Base-by-base conservation (phyloP, 2,888 invertebrate species). In the Drosophila lacicola region DNA sequence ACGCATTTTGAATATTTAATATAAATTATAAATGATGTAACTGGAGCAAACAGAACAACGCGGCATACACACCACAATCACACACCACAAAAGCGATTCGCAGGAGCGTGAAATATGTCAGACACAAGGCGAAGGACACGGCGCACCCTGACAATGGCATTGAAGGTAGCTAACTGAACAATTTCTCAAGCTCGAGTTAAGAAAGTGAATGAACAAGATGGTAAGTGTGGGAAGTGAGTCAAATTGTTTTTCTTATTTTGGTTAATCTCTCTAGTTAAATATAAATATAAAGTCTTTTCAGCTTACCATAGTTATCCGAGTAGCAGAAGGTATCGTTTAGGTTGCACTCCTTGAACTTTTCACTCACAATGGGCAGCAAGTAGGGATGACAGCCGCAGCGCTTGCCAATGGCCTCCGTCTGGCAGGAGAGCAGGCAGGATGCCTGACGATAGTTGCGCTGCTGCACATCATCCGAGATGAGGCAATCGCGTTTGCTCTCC, bases 341-440 rank as follows among this genome's bases (percentile, higher is more conserved):
- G 41, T 84, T 83, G 69, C 92, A 92, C 54, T 92, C 90, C 25
- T 82, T 83, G 41, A 78, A 81, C n/a, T 85, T 81, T 0, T 73
- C 54, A 10, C 80, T 80, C 5, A 74, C 82, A 33, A 68, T 78
- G 50, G 92, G 92, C 51, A 92, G 73, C 63, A 92, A 82, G 70
- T 92, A 92, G 0, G 92, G 92, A 74, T 92, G 90, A 51, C 92
- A 92, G 4, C 88, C 83, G 39, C 92, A 92, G n/a, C 80, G 83
- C 8, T 88, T 70, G 54, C 83, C 84, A 39, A 92, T 91, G 1
- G 83, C 78, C 41, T 90, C 78, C 4, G 83, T 90, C 66, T 91
- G 90, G 56, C 92, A 92, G n/a, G 87, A 71, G 2, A 92, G 68
- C 14, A 89, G 63, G 70, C 92, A 92, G 8, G 91, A 82, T 0